Evolutionary conservation across 2,888 invertebrate species (phyloP), one percentile per base, ranked within the genome.

Genomic region (Timandra comae): DNA sequence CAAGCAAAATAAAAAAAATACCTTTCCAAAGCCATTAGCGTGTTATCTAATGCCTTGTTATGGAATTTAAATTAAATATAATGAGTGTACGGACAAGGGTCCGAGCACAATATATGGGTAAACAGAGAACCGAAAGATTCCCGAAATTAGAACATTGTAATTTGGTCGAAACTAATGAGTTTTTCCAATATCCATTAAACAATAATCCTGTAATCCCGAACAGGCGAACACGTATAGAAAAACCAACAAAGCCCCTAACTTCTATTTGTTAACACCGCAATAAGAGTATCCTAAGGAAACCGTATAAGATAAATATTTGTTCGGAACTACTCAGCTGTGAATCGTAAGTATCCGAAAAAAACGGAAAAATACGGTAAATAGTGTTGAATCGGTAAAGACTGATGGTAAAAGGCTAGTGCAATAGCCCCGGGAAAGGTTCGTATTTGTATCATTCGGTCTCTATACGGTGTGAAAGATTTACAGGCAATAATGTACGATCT

Each of bases 401-500:
- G 74, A 73, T 71, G 66, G 70, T 71, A 67, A 72, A 68, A 59
- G 67, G 70, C 72, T 67, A 63, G 65, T 61, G 68, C 63, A 65
- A 72, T 68, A 56, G 66, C 75, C 64, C 38, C 54, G 53, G 68
- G 76, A 55, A 34, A 38, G 33, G 33, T 27, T 38, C 30, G 11
- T 27, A 35, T 37, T 24, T 11, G 11, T 24, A 24, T 11, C 24
- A 24, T 5, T 11, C 11, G 7, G 2, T 22, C 22, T 43, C 41
- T 43, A 49, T n/a, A 41, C 46, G 27, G 38, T 27, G 38, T 71
- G 77, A 70, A 79, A 84, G 81, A 84, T 84, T 84, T 84, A 84
- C 77, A 68, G 84, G 79, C 82, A 84, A 84, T 82, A 84, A 79
- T 70, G 78, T 61, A 59, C 63, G 63, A 69, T 70, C 73, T 74